Evolutionary conservation across 1,140 invertebrate species (phyloP).

Genomic region (Zaprionus nigranus): DNA sequence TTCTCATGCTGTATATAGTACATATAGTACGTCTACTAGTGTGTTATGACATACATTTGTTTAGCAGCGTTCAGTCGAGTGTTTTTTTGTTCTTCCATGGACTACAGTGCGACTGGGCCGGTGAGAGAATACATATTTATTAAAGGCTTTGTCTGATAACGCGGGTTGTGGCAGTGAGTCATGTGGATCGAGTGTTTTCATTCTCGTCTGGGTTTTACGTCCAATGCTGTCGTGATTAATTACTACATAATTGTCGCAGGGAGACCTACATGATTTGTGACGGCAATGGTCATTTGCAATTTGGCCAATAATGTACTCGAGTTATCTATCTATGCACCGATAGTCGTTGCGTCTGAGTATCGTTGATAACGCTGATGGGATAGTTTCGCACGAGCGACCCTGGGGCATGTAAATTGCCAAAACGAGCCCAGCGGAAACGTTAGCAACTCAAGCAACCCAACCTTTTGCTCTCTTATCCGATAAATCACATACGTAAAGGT

Average conservation of each 20-base stretch:
- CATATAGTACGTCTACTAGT: not conserved
- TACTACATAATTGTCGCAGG: conserved; percentile 11
- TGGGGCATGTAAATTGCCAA: not conserved
- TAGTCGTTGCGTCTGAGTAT: not conserved
- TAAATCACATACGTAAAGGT: conserved; percentile 8
- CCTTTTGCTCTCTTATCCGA: conserved; percentile 9
- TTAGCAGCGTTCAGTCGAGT: not conserved
- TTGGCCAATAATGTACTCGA: not conserved
- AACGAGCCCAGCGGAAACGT: not conserved
- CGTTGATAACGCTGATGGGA: not conserved
- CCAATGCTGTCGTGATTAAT: conserved; percentile 21
- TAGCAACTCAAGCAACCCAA: not conserved
- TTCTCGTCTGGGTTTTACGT: not conserved
- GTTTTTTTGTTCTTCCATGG: conserved; percentile 11
- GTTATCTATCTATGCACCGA: not conserved
- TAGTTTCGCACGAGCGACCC: conserved; percentile 1
- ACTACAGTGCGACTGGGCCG: not conserved
- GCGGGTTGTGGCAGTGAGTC: conserved; percentile 18
- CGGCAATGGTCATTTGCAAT: not conserved
- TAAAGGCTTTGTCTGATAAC: conserved; percentile 21
- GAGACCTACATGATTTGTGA: not conserved
- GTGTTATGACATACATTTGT: conserved; percentile 4
- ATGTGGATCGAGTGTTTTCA: conserved; percentile 27
- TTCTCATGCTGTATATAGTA: not conserved
- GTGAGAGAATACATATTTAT: conserved; percentile 9